Base-by-base conservation (phyloP, 2,113 vertebrate species). In the Anarhynchus alexandrinus region DNA sequence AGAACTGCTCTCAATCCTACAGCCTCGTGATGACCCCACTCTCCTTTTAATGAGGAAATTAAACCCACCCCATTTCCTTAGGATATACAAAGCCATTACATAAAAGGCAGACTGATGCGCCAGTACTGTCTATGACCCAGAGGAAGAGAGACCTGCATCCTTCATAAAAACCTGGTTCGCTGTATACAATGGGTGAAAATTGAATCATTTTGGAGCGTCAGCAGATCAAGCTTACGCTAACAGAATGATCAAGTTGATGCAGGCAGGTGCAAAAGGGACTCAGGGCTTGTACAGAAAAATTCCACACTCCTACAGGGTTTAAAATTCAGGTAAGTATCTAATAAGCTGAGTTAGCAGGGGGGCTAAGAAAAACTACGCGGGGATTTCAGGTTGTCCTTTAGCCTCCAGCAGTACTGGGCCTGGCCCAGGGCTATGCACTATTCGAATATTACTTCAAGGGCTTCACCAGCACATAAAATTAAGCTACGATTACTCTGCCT, bases 391-490 rank as follows among this genome's bases (percentile, higher is more conserved):
- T 6, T 67, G 54, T 54, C 25, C 29, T 54, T 86, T 17, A 59
- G 47, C n/a, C n/a, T 19, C 17, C 4, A 1, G 45, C 32, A 34
- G n/a, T 42, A 8, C 0, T 11, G 9, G 49, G 30, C 8, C 13
- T 32, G 61, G 34, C 61, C 12, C 1, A 2, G 55, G 54, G 54
- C n/a, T 40, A 22, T 19, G 25, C 5, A 9, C 20, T 12, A 27
- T 30, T 54, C 23, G 23, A 52, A 20, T 30, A 29, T 55, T 18
- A 69, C n/a, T 74, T 49, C 47, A 26, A 9, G 7, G 54, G 25
- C 54, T 74, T 67, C 54, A 73, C 49, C 66, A 51, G 51, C 32
- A 57, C n/a, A 10, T 18, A 22, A 47, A 52, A 42, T 30, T 12
- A 70, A 70, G 27, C 27, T 19, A 21, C 2, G 1, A 23, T 64